A percentile compares a stretch with the other conserved stretches of the same genome.
Evolutionary conservation across 1,140 invertebrate species (phyloP).

Genomic region (Nasonia giraulti): DNA sequence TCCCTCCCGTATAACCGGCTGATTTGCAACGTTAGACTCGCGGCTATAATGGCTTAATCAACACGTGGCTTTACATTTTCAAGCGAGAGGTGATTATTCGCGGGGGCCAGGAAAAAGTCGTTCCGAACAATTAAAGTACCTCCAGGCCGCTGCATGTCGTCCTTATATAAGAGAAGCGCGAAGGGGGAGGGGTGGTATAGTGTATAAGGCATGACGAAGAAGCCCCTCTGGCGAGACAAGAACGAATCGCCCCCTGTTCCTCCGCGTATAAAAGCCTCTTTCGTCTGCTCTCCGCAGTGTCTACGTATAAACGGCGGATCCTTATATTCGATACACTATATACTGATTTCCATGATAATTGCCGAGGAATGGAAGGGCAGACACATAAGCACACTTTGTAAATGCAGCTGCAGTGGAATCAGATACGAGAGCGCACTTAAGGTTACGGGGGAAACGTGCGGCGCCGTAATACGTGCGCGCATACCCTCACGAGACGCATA

Average conservation of each 20-base stretch:
- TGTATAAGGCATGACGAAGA: constrained; percentile 2
- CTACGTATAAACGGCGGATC: neutral
- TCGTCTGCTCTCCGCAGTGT: neutral
- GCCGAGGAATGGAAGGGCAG: no score
- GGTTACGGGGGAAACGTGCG: neutral
- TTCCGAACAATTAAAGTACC: neutral
- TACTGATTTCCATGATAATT: neutral
- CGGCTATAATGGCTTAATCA: neutral
- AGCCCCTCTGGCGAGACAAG: constrained; percentile 25
- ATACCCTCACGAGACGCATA: neutral
- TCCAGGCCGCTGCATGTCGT: neutral
- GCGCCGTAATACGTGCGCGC: neutral
- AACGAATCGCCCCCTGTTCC: constrained; percentile 19
- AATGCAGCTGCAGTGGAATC: neutral
- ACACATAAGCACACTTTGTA: neutral
- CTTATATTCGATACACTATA: neutral
- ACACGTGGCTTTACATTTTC: neutral
- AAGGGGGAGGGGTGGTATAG: neutral
- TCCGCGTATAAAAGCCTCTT: neutral
- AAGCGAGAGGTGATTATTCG: neutral
- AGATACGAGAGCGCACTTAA: neutral
- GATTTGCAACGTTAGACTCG: neutral
- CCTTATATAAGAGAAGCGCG: neutral
- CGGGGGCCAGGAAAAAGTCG: neutral
- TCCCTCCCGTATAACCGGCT: neutral